Evolutionary conservation across 2,888 invertebrate species (phyloP), one percentile per base, ranked within the genome.

Genomic region (Cremastinae sp.): DNA sequence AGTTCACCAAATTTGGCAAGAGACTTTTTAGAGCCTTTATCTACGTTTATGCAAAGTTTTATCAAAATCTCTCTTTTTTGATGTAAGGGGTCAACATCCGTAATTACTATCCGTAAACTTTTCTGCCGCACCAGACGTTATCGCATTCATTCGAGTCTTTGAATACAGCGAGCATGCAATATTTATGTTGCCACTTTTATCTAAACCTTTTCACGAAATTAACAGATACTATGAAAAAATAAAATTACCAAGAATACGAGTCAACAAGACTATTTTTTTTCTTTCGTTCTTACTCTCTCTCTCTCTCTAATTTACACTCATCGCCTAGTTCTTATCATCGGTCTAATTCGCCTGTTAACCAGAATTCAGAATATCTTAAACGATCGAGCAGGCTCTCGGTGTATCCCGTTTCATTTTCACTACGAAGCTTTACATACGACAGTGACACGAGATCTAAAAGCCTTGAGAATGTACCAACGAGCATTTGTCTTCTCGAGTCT

Each of bases 341-440:
- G 14, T 51, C 56, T 47, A 58, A 28, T 53, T 12, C n/a, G 39
- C 56, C 14, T 53, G 18, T 43, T 49, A 7, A 62, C 9, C 43
- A 20, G 39, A 20, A 7, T 45, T 14, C 43, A 14, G 45, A 71
- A 53, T 20, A 43, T 18, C 18, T 22, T n/a, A 14, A 41, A 64
- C 41, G 37, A 53, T 61, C 45, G 45, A 45, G 43, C 18, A 10
- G 35, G 28, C 43, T 56, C 53, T 53, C 10, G 53, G 53, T 9
- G 12, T 43, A n/a, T 39, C 16, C 45, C 14, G 12, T 71, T n/a
- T 55, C 43, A 39, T 58, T 37, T 41, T 43, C 35, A 20, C 66
- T 56, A 68, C 47, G 28, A 64, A 72, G 71, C 58, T 64, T 72
- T 41, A 58, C 53, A 53, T 28, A 62, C 64, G 71, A 47, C 47